Base-by-base conservation (phyloP, 2,113 vertebrate genomes). In the Donacobius atricapilla region DNA sequence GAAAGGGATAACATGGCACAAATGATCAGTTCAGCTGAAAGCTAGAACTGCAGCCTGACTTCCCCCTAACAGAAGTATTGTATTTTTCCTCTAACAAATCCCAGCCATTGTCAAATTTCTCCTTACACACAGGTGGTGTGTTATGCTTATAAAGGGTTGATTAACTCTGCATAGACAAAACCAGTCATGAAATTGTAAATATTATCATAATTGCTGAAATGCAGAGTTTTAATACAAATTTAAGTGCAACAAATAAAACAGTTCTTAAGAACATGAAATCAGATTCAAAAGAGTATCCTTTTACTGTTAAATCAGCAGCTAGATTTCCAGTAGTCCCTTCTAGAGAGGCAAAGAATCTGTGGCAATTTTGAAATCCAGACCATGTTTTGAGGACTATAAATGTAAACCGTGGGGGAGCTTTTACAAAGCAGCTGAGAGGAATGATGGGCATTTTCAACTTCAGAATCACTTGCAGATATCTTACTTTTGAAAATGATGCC, bases 51-150 rank as follows among this genome's bases (percentile, higher is more conserved):
- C n/a, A 63, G 28, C 10, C 47, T 89, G 53, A 40, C 22, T 58
- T 77, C 17, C 42, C 37, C 33, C 25, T 65, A 30, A 71, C 4
- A 60, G 57, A 85, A 64, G 37, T 2, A 1, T 39, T 83, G 37
- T 2, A 1, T 39, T 83, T 79, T 75, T 72, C 20, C 22, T 70
- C 44, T 35, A 56, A 71, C 75, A 84, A 56, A 58, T 47, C 44
- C 51, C 25, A 42, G 16, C 20, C 25, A 37, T 13, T 89, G 65
- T 73, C 22, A 64, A 35, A 47, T 73, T 66, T 78, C 68, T 92
- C 68, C 35, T 83, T 61, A 40, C 9, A 68, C 6, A 27, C 0
- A 0, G 16, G 28, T 47, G 3, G 22, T 50, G 30, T n/a, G 19
- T 42, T 37, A 37, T 23, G 51, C 28, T 70, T 75, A 51, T 33